These are phyloP conservation scores for Drosophila ambigua DNA, from an alignment of 1,140 invertebrate genomes.

Conservation along the genomic window DNA sequence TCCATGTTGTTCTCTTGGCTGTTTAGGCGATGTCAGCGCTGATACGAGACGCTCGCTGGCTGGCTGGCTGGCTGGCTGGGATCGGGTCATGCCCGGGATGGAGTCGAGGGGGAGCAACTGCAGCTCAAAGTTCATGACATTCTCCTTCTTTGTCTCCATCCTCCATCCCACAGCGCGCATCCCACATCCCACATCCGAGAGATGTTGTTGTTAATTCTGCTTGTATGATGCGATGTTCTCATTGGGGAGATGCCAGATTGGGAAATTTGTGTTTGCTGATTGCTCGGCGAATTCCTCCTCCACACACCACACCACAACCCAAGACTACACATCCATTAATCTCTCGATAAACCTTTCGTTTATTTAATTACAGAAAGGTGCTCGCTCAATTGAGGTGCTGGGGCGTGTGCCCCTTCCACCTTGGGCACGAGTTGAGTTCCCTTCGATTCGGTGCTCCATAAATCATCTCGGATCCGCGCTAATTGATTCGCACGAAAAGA, in stretches of 20 bases:
- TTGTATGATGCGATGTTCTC: conserved; percentile 64
- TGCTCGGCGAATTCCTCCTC: conserved; percentile 52
- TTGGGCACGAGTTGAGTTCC: conserved; percentile 5
- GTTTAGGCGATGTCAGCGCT: conserved; percentile 68
- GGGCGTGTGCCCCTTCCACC: conserved; percentile 4
- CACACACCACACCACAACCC: conserved; percentile 28
- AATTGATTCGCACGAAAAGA: conserved; percentile 55
- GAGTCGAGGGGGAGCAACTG: conserved; percentile 5
- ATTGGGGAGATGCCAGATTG: conserved; percentile 67
- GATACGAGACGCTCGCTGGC: conserved; percentile 51
- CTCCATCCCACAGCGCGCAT: background rate
- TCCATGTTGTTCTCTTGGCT: conserved; percentile 40
- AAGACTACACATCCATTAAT: conserved; percentile 50
- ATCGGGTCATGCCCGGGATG: conserved; percentile 50
- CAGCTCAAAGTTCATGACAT: conserved; percentile 70
- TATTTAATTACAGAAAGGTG: conserved; percentile 59
- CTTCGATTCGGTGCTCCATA: conserved; percentile 47
- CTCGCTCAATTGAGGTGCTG: background rate
- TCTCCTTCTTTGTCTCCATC: conserved; percentile 32
- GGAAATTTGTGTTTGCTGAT: conserved; percentile 62
- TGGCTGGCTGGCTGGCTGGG: conserved; percentile 39
- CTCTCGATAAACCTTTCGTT: conserved; percentile 50
- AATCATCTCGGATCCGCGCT: conserved; percentile 52
- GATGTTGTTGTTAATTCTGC: conserved; percentile 56
- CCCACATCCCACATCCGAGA: conserved; percentile 4